Base-by-base conservation (phyloP, 2,888 invertebrate genomes). In the Anoplius nigerrimus region DNA sequence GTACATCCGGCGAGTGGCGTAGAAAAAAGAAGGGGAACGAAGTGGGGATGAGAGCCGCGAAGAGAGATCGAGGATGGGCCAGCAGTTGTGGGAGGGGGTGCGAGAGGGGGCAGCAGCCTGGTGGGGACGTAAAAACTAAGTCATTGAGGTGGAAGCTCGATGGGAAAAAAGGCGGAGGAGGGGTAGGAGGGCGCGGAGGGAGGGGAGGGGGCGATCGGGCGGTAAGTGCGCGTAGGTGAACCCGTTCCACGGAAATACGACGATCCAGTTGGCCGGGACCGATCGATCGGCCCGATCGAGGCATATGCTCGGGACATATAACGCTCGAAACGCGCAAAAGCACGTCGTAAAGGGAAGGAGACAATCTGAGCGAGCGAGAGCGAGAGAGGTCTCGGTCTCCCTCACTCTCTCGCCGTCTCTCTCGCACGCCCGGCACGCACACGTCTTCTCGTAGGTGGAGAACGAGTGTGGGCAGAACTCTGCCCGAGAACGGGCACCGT, bases 171-270 rank as follows among this genome's bases (percentile, higher is more conserved):
- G n/a, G n/a, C n/a, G n/a, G n/a, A n/a, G n/a, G n/a, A n/a, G n/a
- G n/a, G n/a, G n/a, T n/a, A n/a, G n/a, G n/a, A 24, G 55, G 42
- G 48, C 21, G 11, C 16, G 20, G 53, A 43, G 16, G 15, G 45
- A 16, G 20, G 1, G 6, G 53, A n/a, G 27, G 11, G 53, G 51
- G 45, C 43, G 6, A 34, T 34, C 34, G 34, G 34, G 34, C 34
- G 34, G 34, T 34, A 34, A 1, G 34, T 5, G 34, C 61, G 79
- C 79, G 79, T 79, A 79, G 79, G 79, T 79, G 77, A 79, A 79
- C 79, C 72, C 66, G 79, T 79, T 77, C 69, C 58, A 48, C 54
- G 67, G 70, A 76, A 76, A 69, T 69, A 76, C 71, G 53, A 62
- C 65, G 70, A 71, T 79, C 72, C 63, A 73, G 72, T 76, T 71